phyloP scores from a whole-genome alignment of 35 echinoderm and acorn worm species.

The Nesometra sesokonis region DNA sequence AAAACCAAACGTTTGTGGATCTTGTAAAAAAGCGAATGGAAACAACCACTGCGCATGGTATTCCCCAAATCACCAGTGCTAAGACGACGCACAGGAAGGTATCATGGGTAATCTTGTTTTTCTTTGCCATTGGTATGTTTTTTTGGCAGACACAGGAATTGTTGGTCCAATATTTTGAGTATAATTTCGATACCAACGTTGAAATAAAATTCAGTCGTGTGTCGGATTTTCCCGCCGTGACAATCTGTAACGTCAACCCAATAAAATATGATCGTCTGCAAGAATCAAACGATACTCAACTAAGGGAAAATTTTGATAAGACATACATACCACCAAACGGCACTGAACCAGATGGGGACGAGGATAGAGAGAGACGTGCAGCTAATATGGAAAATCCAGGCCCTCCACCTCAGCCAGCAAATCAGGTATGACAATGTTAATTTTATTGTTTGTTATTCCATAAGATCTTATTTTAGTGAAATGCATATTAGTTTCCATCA shows the following conservation, averaged over 20 bases:
- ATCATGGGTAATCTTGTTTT: constrained; percentile 47
- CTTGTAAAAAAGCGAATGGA: constrained; percentile 24
- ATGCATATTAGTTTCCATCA: no score
- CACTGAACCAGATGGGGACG: no score
- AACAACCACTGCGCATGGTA: constrained; percentile 54
- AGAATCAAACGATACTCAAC: neutral
- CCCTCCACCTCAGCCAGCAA: no score
- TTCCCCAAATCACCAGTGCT: constrained; percentile 68
- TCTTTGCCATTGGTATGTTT: constrained; percentile 33
- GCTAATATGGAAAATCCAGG: no score
- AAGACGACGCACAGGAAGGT: constrained; percentile 12
- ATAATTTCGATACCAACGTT: constrained; percentile 45
- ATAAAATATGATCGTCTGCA: constrained; percentile 5
- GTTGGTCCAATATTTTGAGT: constrained; percentile 11
- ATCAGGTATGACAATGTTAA: no score
- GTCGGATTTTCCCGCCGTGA: constrained; percentile 58
- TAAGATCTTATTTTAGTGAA: no score
- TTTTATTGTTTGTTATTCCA: no score
- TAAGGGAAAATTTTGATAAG: neutral
- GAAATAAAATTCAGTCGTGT: constrained; percentile 12
- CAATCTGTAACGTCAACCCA: constrained; percentile 81
- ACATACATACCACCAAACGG: neutral
- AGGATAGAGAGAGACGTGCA: no score
- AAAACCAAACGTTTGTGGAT: constrained; percentile 7
- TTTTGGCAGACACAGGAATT: constrained; percentile 3